phyloP scores from a whole-genome alignment of 2,113 vertebrate species.

The Proteles cristata region DNA sequence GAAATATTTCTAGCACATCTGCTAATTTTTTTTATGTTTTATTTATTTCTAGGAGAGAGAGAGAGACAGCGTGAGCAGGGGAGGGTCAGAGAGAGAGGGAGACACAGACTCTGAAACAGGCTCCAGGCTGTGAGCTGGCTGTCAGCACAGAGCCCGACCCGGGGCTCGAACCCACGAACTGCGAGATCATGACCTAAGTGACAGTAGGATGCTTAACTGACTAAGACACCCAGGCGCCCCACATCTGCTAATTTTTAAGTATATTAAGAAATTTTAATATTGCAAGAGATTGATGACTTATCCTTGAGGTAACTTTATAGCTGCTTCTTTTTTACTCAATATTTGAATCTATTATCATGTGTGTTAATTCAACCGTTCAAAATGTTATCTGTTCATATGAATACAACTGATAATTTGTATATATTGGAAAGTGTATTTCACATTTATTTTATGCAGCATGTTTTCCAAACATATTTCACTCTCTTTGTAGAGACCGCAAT shows the following conservation, averaged over 20 bases:
- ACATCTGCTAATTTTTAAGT: conserved; percentile 5
- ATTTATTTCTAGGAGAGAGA: too few relatives aligned
- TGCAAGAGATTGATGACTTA: not conserved
- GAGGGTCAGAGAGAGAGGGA: too few relatives aligned
- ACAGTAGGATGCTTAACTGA: too few relatives aligned
- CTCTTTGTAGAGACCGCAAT: not conserved
- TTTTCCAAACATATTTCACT: not conserved
- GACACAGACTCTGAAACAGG: too few relatives aligned
- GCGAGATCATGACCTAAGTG: too few relatives aligned
- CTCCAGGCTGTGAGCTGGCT: too few relatives aligned
- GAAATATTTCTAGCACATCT: not conserved
- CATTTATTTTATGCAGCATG: not conserved
- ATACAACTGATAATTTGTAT: not conserved
- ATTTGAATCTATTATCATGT: not conserved
- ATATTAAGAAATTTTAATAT: not conserved
- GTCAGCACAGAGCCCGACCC: too few relatives aligned
- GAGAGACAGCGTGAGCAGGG: too few relatives aligned
- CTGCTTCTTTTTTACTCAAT: conserved; percentile 5
- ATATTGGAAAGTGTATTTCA: not conserved
- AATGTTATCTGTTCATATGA: not conserved
- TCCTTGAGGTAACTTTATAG: not conserved
- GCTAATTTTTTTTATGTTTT: not conserved
- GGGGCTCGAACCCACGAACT: too few relatives aligned
- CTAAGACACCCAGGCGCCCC: too few relatives aligned
- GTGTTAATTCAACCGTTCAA: conserved; percentile 25